Conservation (phyloP, 2,797 vertebrate genomes). For the Sebastes kiyomatsui region DNA sequence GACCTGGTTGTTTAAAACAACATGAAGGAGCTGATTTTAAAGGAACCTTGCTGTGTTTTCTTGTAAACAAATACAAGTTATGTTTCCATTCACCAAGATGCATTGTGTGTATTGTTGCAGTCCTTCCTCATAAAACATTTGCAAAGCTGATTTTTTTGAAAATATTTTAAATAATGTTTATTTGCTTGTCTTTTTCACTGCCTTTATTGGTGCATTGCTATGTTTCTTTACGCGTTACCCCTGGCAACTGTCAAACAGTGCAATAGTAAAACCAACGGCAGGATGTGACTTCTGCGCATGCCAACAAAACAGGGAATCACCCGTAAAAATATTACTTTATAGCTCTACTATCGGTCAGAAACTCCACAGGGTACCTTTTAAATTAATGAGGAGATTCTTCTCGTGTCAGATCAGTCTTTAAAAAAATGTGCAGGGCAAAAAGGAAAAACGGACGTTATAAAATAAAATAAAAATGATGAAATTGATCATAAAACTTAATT, state of each 20-base stretch:
- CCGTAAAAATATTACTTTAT: neutral
- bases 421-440: neutral
- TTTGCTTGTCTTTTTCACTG: neutral
- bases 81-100: neutral
- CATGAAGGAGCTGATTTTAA: neutral
- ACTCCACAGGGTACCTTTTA: neutral
- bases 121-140: neutral
- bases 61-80: neutral
- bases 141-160: neutral
- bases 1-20: too few relatives aligned
- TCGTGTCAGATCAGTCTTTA: neutral
- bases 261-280: neutral
- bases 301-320: too few relatives aligned
- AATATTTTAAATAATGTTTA: neutral
- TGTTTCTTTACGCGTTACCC: neutral
- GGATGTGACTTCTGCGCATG: neutral
- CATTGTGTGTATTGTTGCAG: neutral
- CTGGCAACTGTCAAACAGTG: neutral
- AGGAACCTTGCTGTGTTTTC: neutral
- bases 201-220: neutral
- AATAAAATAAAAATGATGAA: conserved; percentile 5
- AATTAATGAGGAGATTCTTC: neutral
- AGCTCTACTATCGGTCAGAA: neutral
- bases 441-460: neutral
- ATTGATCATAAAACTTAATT: neutral